Evolutionary conservation across 2,888 invertebrate species (phyloP).

Genomic region (Drosophila macrothrix): DNA sequence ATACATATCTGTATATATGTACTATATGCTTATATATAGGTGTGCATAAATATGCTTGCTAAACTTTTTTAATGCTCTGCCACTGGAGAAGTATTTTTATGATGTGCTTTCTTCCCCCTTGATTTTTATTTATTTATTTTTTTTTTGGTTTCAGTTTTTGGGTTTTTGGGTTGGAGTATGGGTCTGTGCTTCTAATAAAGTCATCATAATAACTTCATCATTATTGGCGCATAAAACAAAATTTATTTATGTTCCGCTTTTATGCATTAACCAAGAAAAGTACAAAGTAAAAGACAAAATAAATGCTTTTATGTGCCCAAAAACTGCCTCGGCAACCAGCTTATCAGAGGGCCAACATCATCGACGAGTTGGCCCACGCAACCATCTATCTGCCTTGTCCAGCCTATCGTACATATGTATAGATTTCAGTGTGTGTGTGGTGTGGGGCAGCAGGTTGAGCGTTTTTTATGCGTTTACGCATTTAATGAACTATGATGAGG

Average conservation of each 20-base stretch:
- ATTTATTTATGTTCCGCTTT: constrained; percentile 71
- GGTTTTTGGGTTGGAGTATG: constrained; percentile 3
- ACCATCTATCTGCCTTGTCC: constrained; percentile 3
- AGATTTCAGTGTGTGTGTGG: constrained; percentile 2
- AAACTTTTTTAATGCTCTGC: constrained; percentile 76
- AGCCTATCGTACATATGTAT: constrained; percentile 21
- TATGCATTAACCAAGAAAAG: constrained; percentile 59
- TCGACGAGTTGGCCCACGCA: not conserved
- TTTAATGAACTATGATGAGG: constrained; percentile 82
- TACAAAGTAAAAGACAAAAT: constrained; percentile 71
- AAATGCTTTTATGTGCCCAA: constrained; percentile 72
- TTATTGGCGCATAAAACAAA: constrained; percentile 81
- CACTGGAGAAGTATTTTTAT: constrained; percentile 53
- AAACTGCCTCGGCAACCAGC: constrained; percentile 8
- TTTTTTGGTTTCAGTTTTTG: constrained; percentile 25
- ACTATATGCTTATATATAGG: constrained; percentile 34
- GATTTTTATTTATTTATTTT: constrained; percentile 3
- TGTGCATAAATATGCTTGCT: constrained; percentile 55
- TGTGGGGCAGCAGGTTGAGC: not conserved
- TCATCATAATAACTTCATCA: constrained; percentile 81
- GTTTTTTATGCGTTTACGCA: constrained; percentile 68
- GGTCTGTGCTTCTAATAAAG: constrained; percentile 67
- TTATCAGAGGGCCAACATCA: constrained; percentile 14
- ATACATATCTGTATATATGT: constrained; percentile 27
- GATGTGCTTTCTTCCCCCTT: constrained; percentile 54